Evolutionary conservation across 2,888 invertebrate genomes (phyloP).

Genomic region (Chrysina gloriosa): DNA sequence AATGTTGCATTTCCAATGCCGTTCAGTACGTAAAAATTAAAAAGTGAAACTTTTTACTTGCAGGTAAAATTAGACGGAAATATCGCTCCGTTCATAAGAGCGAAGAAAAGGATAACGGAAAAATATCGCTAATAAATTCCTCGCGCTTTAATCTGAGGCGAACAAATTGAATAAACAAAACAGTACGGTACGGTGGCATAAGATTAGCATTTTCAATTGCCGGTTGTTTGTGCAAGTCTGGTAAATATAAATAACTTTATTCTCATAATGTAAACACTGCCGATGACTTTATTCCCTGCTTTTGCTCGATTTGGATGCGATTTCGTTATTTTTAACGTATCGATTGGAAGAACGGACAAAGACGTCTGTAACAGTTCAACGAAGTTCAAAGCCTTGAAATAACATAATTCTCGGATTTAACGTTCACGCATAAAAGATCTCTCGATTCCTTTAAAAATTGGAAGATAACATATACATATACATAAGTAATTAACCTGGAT

Average conservation of each 20-base stretch:
- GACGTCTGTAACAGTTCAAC: not conserved
- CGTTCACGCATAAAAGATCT: too few relatives aligned
- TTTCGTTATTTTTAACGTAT: constrained; percentile 21
- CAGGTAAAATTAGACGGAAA: too few relatives aligned
- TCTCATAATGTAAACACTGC: not conserved
- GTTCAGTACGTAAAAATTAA: too few relatives aligned
- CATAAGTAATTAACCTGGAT: not conserved
- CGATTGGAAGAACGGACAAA: not conserved
- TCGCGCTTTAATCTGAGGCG: not conserved
- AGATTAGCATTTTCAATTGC: constrained; percentile 4
- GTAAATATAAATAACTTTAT: constrained; percentile 11
- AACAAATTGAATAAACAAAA: constrained; percentile 3
- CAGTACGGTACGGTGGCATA: not conserved
- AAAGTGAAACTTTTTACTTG: too few relatives aligned
- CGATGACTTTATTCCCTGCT: constrained; percentile 12
- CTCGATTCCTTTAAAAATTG: too few relatives aligned
- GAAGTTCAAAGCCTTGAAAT: constrained; percentile 8
- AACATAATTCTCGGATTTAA: not conserved
- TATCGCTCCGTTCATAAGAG: not conserved
- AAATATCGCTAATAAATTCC: not conserved
- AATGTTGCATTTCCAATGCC: too few relatives aligned
- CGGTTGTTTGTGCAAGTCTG: constrained; percentile 4
- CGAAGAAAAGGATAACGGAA: not conserved
- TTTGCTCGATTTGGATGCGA: not conserved
- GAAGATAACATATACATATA: too few relatives aligned